Evolutionary conservation across 2,113 vertebrate genomes (phyloP), one percentile per base, ranked within the genome.

Genomic region (Romanogobio albipinnatus): DNA sequence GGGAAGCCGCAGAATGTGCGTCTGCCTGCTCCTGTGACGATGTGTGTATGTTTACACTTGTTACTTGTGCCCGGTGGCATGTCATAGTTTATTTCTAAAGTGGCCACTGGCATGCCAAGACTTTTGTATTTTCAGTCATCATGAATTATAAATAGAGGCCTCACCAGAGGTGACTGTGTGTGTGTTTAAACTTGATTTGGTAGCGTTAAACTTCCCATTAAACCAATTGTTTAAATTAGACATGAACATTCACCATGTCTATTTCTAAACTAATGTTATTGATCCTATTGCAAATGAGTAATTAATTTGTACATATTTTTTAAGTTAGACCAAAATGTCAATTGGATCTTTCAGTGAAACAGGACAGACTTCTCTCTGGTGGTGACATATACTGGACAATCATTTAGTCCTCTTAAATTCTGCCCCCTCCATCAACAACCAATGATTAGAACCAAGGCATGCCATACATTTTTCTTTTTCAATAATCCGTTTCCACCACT

Each of bases 1-100:
- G 56, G 33, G 64, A 70, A 84, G 66, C 84, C 62, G 24, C n/a
- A 75, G 51, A 26, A 26, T 71, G 82, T 68, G 56, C 47, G 79
- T 76, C 33, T 70, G 85, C 33, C 73, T 82, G 64, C 4, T 17
- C 78, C 66, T 82, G 79, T 64, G 49, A 58, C 62, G 68, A 15
- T 19, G 56, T 39, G 19, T 61, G 39, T 56, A 56, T 61, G 78
- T 82, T 83, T 81, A 53, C 17, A 68, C 62, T 86, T 64, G 73
- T 53, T 62, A 49, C 26, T 49, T 39, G n/a, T 47, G n/a, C 29
- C n/a, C 56, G 62, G 51, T 76, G 49, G 4, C 43, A 66, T 81
- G 43, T 47, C 62, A 22, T 53, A 4, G 45, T 68, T 81, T 68
- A 81, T 81, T 81, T 81, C 79, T 14, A n/a, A 66, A 66, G 26